Percentiles rank a stretch among this genome's conserved stretches.
Evolutionary conservation across 2,113 vertebrate species (phyloP).

Genomic region (Percina caprodes): DNA sequence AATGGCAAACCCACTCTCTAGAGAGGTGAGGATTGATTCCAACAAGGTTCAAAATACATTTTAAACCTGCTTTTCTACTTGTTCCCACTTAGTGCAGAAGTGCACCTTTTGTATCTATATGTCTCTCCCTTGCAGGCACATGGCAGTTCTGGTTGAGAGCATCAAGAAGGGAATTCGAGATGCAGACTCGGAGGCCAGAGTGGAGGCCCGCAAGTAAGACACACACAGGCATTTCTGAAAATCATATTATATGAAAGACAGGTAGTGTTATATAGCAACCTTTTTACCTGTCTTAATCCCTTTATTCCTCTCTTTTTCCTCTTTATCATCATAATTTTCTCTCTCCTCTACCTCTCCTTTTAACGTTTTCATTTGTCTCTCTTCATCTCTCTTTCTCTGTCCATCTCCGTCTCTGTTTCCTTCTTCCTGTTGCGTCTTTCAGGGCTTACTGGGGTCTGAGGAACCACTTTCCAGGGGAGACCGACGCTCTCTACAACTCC

Average conservation of each 20-base stretch:
- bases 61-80: background rate
- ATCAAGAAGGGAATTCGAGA: conserved; percentile 98
- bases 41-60: background rate
- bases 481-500: conserved; percentile 93
- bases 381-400: conserved; percentile 3
- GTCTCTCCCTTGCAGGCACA: conserved; percentile 84
- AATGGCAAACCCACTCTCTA: conserved; percentile 88
- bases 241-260: conserved; percentile 6
- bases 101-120: background rate
- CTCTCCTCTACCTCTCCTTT: background rate
- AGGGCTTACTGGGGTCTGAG: conserved; percentile 95
- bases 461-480: conserved; percentile 93
- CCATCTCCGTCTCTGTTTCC: background rate
- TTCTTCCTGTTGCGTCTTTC: conserved; percentile 45
- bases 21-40: conserved; percentile 81
- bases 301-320: conserved; percentile 43
- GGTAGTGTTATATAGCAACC: background rate
- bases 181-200: conserved; percentile 96
- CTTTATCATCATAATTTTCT: background rate
- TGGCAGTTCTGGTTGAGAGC: conserved; percentile 94
- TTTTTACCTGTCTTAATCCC: conserved; percentile 17
- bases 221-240: conserved; percentile 12
- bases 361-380: background rate
- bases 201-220: conserved; percentile 96
- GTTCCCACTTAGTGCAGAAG: background rate